These are phyloP conservation scores for Columba janthina DNA, from an alignment of 2,113 vertebrate genomes.

Conservation along the genomic window DNA sequence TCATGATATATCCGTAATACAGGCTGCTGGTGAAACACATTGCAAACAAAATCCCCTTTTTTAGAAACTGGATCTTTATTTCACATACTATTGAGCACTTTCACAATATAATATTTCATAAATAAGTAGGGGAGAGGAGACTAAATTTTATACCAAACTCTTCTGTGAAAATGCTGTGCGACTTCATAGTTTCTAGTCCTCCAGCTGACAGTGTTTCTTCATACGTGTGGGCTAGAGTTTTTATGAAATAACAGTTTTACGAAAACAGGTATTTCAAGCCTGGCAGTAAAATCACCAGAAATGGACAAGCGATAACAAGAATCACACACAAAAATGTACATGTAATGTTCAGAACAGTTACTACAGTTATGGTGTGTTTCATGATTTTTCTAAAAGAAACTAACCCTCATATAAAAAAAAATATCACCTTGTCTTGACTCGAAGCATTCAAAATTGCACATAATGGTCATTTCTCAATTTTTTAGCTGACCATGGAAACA, in stretches of 20 bases:
- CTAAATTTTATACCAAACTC: background rate
- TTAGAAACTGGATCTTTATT: background rate
- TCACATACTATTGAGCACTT: background rate
- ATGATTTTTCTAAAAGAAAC: background rate
- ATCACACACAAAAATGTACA: background rate
- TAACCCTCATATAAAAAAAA: background rate
- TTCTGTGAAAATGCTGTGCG: background rate
- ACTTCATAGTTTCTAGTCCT: background rate
- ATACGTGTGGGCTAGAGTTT: background rate
- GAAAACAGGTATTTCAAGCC: background rate
- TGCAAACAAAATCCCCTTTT: background rate
- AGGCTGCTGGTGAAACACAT: background rate
- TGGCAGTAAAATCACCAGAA: background rate
- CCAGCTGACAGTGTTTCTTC: background rate
- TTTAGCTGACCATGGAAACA: background rate
- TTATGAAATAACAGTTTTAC: background rate
- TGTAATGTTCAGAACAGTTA: background rate
- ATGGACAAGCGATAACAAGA: background rate
- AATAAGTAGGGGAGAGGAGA: background rate
- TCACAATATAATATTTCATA: background rate
- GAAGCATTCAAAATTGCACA: background rate
- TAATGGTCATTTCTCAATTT: background rate
- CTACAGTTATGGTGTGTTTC: background rate
- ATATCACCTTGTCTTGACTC: background rate
- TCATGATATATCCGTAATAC: background rate